Evolutionary conservation across 2,888 invertebrate genomes (phyloP), one percentile per base, ranked within the genome.

Genomic region (Tetropium fuscum): DNA sequence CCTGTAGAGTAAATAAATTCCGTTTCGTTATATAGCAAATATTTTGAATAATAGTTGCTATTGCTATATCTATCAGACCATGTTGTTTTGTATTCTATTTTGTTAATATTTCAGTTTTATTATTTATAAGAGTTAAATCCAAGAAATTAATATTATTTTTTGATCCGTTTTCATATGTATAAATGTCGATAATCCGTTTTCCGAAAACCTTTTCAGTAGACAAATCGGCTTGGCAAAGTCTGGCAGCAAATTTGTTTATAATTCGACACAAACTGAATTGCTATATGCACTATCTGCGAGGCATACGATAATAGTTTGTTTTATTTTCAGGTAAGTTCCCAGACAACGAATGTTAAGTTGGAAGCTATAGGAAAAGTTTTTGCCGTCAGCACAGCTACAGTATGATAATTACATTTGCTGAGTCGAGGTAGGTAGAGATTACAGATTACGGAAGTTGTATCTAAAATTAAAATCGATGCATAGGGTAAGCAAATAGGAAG

Each of bases 281-380:
- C 41, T 20, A 22, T 38, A 34, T 27, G 10, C 22, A 10, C 27
- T 47, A 47, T 30, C 18, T 27, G 20, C 16, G 13, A 15, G 11
- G 16, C 58, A 45, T 11, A 36, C 49, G 32, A 48, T 43, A 54
- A 41, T 22, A 40, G 20, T 51, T 55, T 48, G 43, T 55, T 60
- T 60, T 44, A 47, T 53, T 56, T 59, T 51, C 60, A 60, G 56
- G 60, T 60, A 53, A 60, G 56, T 60, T 48, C 44, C 49, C 30
- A 32, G 22, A 16, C n/a, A n/a, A 19, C 7, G 40, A 25, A 34
- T 34, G 34, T 34, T n/a, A 34, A 48, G n/a, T n/a, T n/a, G n/a
- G n/a, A n/a, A n/a, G 34, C 20, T 34, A 15, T 20, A 4, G 4
- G 34, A 3, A 43, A 48, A 48, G 34, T 48, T 48, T 48, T 48